phyloP scores from a whole-genome alignment of 2,113 vertebrate genomes.

The Apodemus sylvaticus region DNA sequence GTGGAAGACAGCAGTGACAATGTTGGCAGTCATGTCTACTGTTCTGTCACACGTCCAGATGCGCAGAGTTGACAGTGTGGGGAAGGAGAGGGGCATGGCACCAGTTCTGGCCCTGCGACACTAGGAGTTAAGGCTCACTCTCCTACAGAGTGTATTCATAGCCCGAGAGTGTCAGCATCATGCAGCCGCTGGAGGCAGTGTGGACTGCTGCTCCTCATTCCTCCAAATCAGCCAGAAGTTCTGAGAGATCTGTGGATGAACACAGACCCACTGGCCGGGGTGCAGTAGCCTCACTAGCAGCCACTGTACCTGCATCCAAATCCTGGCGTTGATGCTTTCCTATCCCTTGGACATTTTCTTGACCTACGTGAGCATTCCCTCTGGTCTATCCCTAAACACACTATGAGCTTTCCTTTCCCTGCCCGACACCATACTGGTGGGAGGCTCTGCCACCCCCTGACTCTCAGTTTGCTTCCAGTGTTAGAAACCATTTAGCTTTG shows the following conservation, averaged over 20 bases:
- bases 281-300: background rate
- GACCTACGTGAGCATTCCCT: background rate
- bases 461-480: background rate
- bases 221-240: background rate
- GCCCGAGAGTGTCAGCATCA: background rate
- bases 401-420: background rate
- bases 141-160: background rate
- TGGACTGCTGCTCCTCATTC: background rate
- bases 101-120: background rate
- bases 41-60: background rate
- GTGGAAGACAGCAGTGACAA: background rate
- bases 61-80: background rate
- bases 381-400: background rate
- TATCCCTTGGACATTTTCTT: background rate
- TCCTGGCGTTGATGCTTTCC: background rate
- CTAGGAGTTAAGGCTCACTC: background rate
- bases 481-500: background rate
- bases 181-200: background rate
- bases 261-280: rapidly evolving
- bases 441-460: background rate
- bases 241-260: rapidly evolving
- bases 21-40: background rate
- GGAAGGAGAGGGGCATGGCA: background rate
- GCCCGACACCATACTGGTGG: background rate
- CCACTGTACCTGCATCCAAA: background rate